Percentiles rank a stretch among this genome's conserved stretches.
These are phyloP conservation scores for Frankliniella intonsa DNA, from an alignment of 2,888 invertebrate genomes.

Conservation along the genomic window DNA sequence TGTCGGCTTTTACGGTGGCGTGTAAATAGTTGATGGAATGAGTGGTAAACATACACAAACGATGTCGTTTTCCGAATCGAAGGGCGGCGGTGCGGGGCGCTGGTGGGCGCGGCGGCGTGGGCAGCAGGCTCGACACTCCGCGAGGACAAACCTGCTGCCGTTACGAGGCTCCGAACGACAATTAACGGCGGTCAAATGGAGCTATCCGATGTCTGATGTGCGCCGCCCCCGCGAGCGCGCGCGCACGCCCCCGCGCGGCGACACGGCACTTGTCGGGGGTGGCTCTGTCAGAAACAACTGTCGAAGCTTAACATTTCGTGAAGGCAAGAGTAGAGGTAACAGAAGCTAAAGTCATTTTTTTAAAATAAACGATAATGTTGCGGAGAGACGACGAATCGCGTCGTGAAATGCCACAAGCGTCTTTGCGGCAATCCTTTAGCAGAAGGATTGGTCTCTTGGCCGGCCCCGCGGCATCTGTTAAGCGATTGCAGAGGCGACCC, in stretches of 20 bases:
- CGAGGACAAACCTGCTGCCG: neutral
- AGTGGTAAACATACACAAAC: conserved; percentile 26
- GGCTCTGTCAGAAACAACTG: too few species aligned
- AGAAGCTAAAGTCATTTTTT: too few species aligned
- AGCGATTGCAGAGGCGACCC: neutral
- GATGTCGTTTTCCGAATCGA: conserved; percentile 12
- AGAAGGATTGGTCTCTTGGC: neutral
- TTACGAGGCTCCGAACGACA: conserved; percentile 11
- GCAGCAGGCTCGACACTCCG: neutral
- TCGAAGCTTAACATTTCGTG: too few species aligned
- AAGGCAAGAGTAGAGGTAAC: too few species aligned
- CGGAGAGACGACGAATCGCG: too few species aligned
- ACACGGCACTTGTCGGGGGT: too few species aligned
- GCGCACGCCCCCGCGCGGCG: neutral
- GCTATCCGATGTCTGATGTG: neutral
- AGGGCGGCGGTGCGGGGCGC: neutral
- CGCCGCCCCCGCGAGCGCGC: neutral
- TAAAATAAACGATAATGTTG: too few species aligned
- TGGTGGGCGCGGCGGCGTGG: neutral
- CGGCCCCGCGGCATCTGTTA: neutral
- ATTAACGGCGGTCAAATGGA: neutral
- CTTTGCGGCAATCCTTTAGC: neutral
- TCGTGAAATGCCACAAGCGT: too few species aligned
- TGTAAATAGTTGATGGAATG: conserved; percentile 25
- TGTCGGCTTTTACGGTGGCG: conserved; percentile 21